Conservation (phyloP, 2,113 vertebrate species). For the Passer montanus region DNA sequence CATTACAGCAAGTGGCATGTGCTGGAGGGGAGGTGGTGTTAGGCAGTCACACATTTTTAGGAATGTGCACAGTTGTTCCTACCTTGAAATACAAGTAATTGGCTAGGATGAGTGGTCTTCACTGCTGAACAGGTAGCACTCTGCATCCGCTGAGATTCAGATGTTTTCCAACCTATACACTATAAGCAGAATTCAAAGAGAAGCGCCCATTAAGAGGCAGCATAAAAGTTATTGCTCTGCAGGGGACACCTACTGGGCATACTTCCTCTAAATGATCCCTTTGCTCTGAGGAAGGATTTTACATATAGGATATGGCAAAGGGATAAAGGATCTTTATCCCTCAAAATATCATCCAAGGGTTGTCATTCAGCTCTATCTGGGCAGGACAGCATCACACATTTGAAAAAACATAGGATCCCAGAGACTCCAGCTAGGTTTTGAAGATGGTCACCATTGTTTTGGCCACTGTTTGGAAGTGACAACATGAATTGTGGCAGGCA, state of each 20-base stretch:
- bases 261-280: neutral
- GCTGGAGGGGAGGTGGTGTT: too few species aligned
- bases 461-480: neutral
- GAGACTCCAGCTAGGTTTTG: neutral
- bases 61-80: neutral
- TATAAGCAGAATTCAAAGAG: neutral
- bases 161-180: neutral
- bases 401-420: neutral
- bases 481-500: neutral
- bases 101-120: neutral
- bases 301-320: neutral
- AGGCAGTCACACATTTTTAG: neutral
- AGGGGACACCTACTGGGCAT: neutral
- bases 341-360: neutral
- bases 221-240: neutral
- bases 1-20: neutral
- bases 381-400: neutral
- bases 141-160: neutral
- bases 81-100: neutral
- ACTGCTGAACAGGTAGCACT: neutral
- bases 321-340: neutral
- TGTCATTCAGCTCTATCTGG: neutral
- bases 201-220: neutral
- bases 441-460: neutral
- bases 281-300: neutral